phyloP scores from a whole-genome alignment of 2,797 vertebrate species.

The Tokudaia muenninki region DNA sequence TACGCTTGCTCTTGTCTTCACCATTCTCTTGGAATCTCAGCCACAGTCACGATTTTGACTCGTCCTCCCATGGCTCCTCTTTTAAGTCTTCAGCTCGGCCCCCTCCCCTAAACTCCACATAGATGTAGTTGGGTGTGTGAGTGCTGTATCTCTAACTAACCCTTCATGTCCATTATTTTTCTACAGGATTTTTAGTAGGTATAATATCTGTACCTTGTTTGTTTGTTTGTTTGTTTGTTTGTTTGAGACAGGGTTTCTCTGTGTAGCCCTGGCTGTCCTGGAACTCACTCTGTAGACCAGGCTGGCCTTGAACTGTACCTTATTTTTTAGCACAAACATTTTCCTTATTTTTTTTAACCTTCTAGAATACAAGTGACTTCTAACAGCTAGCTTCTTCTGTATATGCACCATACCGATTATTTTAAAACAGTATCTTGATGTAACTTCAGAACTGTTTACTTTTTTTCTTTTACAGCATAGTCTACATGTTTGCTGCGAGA shows the following conservation, averaged over 20 bases:
- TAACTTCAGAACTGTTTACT: slow-evolving; percentile 12
- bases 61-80: neutral
- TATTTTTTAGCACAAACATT: neutral
- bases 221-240: too few relatives aligned
- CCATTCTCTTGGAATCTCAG: slow-evolving; percentile 9
- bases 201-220: neutral
- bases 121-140: neutral
- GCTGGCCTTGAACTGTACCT: too few relatives aligned
- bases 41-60: neutral
- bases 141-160: neutral
- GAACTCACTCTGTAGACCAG: too few relatives aligned
- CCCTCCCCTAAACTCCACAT: neutral
- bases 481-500: neutral
- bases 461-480: neutral
- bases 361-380: slow-evolving; percentile 15
- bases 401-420: neutral
- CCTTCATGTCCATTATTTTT: neutral
- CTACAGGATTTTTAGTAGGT: neutral
- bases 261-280: too few relatives aligned
- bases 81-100: neutral
- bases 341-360: neutral
- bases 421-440: slow-evolving; percentile 43
- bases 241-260: too few relatives aligned
- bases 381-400: neutral
- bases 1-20: neutral